These are phyloP conservation scores for Ceratitis capitata DNA, from an alignment of 1,140 invertebrate species.

Conservation along the genomic window DNA sequence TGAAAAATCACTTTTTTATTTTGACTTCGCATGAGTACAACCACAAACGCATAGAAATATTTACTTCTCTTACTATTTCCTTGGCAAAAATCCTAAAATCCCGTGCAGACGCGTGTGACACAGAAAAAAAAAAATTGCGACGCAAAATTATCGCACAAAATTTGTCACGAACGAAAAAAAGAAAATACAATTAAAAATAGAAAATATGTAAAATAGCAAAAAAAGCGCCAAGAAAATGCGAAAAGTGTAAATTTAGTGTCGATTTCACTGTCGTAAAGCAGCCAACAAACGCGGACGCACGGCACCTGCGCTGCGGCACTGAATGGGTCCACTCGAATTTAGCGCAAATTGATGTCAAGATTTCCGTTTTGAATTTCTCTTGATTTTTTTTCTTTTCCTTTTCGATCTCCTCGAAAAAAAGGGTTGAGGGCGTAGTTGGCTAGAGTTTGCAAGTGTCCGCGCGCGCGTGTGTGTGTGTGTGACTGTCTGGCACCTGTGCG, in stretches of 20 bases:
- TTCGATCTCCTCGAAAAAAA: not conserved
- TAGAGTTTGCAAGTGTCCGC: not conserved
- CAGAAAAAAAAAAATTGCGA: not conserved
- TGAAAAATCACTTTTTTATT: not conserved
- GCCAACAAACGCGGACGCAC: no score
- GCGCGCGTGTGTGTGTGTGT: not conserved
- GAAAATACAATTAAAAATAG: not conserved
- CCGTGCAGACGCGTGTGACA: slow-evolving; percentile 16
- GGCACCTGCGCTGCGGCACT: not conserved
- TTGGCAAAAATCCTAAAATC: slow-evolving; percentile 38
- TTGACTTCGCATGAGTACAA: not conserved
- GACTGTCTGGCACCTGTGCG: not conserved
- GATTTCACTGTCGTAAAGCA: not conserved
- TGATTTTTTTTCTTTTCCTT: not conserved
- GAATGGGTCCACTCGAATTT: not conserved
- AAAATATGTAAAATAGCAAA: not conserved
- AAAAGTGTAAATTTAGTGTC: not conserved
- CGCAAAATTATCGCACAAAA: slow-evolving; percentile 31
- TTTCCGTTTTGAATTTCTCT: slow-evolving; percentile 7
- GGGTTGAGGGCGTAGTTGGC: not conserved
- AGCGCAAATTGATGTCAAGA: slow-evolving; percentile 20
- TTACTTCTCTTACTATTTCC: not conserved
- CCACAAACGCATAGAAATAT: not conserved
- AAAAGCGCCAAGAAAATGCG: not conserved
- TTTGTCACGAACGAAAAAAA: not conserved